Percentiles rank a stretch among this genome's conserved stretches.
Conservation (phyloP, 2,113 vertebrate genomes). For the Apaloderma vittatum region DNA sequence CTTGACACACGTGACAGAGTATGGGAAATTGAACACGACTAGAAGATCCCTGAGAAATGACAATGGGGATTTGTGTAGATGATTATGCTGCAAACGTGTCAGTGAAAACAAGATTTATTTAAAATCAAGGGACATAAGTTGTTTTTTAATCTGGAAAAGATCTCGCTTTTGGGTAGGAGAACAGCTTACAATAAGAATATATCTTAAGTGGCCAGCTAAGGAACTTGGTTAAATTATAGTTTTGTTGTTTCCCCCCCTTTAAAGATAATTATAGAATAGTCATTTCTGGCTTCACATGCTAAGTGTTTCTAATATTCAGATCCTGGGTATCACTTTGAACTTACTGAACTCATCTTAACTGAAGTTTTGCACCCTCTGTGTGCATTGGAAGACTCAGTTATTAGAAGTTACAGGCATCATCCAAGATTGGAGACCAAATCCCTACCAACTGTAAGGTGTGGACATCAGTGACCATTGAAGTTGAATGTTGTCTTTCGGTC, state of each 20-base stretch:
- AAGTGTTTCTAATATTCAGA: not conserved
- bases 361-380: not conserved
- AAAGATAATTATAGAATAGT: not conserved
- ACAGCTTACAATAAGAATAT: not conserved
- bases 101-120: conserved; percentile 32
- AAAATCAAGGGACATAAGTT: conserved; percentile 35
- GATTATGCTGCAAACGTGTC: not conserved
- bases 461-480: not conserved
- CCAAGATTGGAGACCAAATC: too few species aligned
- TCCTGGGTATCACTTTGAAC: not conserved
- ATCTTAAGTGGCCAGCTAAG: not conserved
- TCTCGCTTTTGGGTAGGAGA: not conserved
- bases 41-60: conserved; percentile 16
- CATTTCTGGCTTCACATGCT: not conserved
- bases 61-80: not conserved
- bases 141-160: conserved; percentile 13
- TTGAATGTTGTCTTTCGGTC: not conserved
- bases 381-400: not conserved
- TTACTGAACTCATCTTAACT: not conserved
- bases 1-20: conserved; percentile 45
- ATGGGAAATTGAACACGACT: conserved; percentile 4
- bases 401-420: not conserved
- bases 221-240: not conserved
- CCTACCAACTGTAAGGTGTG: accelerated
- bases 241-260: not conserved